phyloP scores from a whole-genome alignment of 1,140 invertebrate genomes.

The Papilio xuthus region DNA sequence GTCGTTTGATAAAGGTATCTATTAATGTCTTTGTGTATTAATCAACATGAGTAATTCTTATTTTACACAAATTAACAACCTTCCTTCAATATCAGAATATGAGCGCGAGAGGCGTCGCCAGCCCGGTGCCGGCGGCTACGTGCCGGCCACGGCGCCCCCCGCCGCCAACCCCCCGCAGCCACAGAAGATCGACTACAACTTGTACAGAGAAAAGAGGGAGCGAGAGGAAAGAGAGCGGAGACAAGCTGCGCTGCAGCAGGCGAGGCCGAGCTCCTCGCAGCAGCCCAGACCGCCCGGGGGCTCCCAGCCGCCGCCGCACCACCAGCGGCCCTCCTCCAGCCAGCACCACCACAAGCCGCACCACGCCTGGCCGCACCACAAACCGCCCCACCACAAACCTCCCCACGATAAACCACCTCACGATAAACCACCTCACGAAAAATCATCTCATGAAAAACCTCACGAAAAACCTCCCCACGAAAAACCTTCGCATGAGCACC shows the following conservation, averaged over 20 bases:
- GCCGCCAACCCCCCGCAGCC: conserved; percentile 55
- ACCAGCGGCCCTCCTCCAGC: conserved; percentile 51
- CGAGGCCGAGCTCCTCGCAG: conserved; percentile 40
- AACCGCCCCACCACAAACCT: conserved; percentile 66
- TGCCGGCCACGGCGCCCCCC: conserved; percentile 60
- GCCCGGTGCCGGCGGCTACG: conserved; percentile 68
- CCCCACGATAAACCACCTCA: conserved; percentile 63
- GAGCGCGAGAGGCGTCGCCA: conserved; percentile 70
- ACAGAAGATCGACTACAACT: conserved; percentile 76
- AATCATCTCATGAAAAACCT: conserved; percentile 24
- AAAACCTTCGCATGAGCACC: not conserved
- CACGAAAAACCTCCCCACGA: no score
- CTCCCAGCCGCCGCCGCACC: conserved; percentile 52
- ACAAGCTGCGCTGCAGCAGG: conserved; percentile 50
- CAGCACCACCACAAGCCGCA: conserved; percentile 63
- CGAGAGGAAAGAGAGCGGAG: conserved; percentile 70
- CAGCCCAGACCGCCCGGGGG: conserved; percentile 46
- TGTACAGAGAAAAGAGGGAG: conserved; percentile 76
- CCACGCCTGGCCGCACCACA: conserved; percentile 63
- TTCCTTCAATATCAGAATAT: conserved; percentile 58
- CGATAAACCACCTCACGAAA: conserved; percentile 61
- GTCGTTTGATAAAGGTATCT: conserved; percentile 74
- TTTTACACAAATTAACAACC: not conserved
- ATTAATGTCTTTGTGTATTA: conserved; percentile 3
- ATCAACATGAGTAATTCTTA: not conserved